Evolutionary conservation across 1,140 invertebrate species (phyloP).

Genomic region (Carcinoscorpius rotundicauda): DNA sequence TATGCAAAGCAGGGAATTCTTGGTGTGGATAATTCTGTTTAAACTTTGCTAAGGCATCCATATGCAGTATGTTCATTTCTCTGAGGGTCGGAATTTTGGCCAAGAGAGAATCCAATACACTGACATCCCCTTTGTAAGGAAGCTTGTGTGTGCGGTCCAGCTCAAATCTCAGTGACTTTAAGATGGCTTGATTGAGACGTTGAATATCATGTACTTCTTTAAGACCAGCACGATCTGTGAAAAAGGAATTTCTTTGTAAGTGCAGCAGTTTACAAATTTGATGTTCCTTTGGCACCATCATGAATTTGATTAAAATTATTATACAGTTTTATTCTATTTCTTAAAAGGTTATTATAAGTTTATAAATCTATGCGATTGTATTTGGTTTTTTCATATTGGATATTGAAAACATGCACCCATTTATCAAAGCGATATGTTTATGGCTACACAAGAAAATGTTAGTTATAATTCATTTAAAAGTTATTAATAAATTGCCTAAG

Average conservation of each 20-base stretch:
- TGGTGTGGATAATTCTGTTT: slow-evolving; percentile 79
- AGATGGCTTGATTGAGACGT: slow-evolving; percentile 77
- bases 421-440: too few species aligned
- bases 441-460: too few species aligned
- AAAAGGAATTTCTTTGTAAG: slow-evolving; percentile 6
- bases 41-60: slow-evolving; percentile 85
- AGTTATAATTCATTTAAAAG: too few species aligned
- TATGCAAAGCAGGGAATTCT: slow-evolving; percentile 91
- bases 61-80: slow-evolving; percentile 78
- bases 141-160: slow-evolving; percentile 70
- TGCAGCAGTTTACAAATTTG: too few species aligned
- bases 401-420: too few species aligned
- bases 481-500: too few species aligned
- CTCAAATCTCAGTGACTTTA: slow-evolving; percentile 74
- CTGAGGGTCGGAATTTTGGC: slow-evolving; percentile 77
- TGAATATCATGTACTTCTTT: slow-evolving; percentile 74
- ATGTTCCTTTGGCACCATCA: too few species aligned
- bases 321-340: too few species aligned
- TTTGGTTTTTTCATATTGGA: too few species aligned
- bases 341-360: too few species aligned
- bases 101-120: slow-evolving; percentile 71
- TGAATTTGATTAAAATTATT: too few species aligned
- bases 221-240: slow-evolving; percentile 71
- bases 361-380: too few species aligned
- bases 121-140: slow-evolving; percentile 79